These are phyloP conservation scores for Petrocephalus zakoni DNA, from an alignment of 2,113 vertebrate species.

Conservation along the genomic window DNA sequence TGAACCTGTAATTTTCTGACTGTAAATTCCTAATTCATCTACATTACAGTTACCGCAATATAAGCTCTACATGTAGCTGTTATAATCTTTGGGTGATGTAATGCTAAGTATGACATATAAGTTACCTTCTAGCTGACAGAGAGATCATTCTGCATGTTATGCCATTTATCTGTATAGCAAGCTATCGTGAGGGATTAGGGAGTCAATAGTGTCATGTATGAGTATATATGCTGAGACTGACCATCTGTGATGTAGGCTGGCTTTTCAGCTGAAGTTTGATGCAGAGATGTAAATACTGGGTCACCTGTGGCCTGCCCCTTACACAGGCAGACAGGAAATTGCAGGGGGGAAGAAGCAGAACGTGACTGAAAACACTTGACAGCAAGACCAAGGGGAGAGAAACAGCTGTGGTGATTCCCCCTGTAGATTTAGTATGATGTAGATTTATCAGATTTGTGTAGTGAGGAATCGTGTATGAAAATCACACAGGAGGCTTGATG, in stretches of 20 bases:
- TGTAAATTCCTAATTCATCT: conserved; percentile 1
- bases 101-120: background rate
- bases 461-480: background rate
- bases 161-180: background rate
- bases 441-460: background rate
- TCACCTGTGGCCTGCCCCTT: background rate
- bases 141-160: background rate
- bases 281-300: background rate
- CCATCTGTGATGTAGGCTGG: background rate
- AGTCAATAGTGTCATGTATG: background rate
- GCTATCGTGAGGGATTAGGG: background rate
- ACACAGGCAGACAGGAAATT: background rate
- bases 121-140: background rate
- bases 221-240: background rate
- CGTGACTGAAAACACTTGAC: background rate
- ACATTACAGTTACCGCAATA: background rate
- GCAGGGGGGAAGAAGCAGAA: background rate
- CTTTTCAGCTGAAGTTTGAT: background rate
- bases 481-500: background rate
- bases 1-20: background rate
- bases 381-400: background rate
- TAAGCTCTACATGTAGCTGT: background rate
- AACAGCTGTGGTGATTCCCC: background rate
- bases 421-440: background rate
- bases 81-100: background rate